Evolutionary conservation across 2,797 vertebrate genomes (phyloP).

Genomic region (Mastacembelus armatus): DNA sequence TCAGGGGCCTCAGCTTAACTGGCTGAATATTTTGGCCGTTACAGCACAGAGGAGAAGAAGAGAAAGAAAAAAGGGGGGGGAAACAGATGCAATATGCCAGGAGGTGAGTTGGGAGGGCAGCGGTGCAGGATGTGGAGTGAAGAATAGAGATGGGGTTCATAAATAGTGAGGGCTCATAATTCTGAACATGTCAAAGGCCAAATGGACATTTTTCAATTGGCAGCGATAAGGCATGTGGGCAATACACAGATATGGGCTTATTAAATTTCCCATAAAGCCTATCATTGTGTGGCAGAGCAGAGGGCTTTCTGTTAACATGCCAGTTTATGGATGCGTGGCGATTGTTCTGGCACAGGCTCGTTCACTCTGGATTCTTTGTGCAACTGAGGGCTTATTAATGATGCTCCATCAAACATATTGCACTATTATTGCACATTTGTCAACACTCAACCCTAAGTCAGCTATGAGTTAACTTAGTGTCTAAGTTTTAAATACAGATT

Average conservation of each 20-base stretch:
- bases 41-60: not conserved
- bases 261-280: conserved; percentile 74
- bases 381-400: conserved; percentile 47
- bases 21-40: conserved; percentile 38
- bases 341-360: conserved; percentile 34
- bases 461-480: not conserved
- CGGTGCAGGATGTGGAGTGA: conserved; percentile 27
- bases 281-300: conserved; percentile 72
- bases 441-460: conserved; percentile 18
- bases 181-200: conserved; percentile 69
- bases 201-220: conserved; percentile 71
- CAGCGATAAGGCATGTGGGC: conserved; percentile 68
- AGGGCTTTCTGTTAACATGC: conserved; percentile 64
- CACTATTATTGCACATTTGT: conserved; percentile 29
- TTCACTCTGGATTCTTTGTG: conserved; percentile 9
- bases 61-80: not conserved
- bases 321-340: conserved; percentile 57
- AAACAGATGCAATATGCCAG: conserved; percentile 35
- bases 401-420: conserved; percentile 41
- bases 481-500: not conserved
- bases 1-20: conserved; percentile 58
- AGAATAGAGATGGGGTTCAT: conserved; percentile 53
- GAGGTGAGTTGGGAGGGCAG: conserved; percentile 33
- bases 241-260: conserved; percentile 62
- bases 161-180: conserved; percentile 71